Percentiles rank a stretch among this genome's conserved stretches.
These are phyloP conservation scores for Meteorus cinctellus DNA, from an alignment of 2,888 invertebrate species.

Conservation along the genomic window DNA sequence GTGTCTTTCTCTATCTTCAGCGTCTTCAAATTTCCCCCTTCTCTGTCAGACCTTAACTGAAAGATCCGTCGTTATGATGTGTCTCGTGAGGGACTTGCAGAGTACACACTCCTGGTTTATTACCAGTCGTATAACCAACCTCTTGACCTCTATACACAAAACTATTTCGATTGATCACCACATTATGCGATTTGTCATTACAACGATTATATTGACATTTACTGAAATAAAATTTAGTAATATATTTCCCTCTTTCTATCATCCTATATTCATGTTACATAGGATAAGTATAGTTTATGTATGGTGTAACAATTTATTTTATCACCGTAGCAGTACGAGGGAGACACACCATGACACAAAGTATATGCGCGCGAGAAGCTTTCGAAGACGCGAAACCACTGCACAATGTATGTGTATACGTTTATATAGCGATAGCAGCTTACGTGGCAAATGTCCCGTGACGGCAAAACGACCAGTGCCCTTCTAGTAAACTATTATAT, in stretches of 20 bases:
- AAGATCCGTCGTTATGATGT: conserved; percentile 33
- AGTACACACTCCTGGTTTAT: conserved; percentile 61
- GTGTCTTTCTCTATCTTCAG: conserved; percentile 37
- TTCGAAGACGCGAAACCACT: conserved; percentile 41
- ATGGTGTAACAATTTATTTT: conserved; percentile 3
- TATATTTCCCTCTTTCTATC: background rate
- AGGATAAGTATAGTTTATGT: background rate
- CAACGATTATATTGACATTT: background rate
- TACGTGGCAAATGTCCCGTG: conserved; percentile 68
- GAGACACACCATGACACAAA: conserved; percentile 5
- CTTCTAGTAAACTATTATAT: conserved; percentile 46
- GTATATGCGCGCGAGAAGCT: conserved; percentile 30
- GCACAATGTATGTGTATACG: conserved; percentile 30
- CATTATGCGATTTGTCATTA: conserved; percentile 4
- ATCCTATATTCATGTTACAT: background rate
- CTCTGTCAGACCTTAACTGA: conserved; percentile 21
- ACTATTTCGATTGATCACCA: conserved; percentile 15
- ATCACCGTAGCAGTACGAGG: background rate
- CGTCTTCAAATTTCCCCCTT: background rate
- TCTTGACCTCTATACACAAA: conserved; percentile 1
- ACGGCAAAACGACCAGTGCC: conserved; percentile 59
- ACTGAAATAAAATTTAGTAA: background rate
- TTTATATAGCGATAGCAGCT: conserved; percentile 46
- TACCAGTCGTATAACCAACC: conserved; percentile 58
- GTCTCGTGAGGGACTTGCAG: conserved; percentile 25